These are phyloP conservation scores for Thunnus thynnus DNA, from an alignment of 2,113 vertebrate genomes.

Conservation along the genomic window DNA sequence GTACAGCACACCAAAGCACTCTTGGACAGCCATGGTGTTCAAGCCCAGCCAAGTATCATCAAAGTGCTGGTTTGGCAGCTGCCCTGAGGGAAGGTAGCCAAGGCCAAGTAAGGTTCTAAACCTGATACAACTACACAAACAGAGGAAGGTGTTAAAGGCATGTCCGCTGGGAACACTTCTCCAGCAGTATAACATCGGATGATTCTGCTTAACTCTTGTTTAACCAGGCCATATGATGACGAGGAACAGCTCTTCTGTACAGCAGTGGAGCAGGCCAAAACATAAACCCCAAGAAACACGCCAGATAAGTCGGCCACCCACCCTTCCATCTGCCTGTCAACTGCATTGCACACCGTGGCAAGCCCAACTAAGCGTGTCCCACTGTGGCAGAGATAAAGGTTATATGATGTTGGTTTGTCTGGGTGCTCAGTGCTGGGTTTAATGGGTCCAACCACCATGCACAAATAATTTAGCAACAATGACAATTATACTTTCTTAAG, in stretches of 20 bases:
- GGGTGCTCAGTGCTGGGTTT: too few relatives aligned
- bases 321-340: not conserved
- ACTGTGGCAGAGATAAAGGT: not conserved
- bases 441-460: not conserved
- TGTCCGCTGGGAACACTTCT: slow-evolving; percentile 16
- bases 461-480: not conserved
- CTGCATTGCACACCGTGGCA: not conserved
- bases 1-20: slow-evolving; percentile 68
- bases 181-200: not conserved
- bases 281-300: not conserved
- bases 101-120: slow-evolving; percentile 64
- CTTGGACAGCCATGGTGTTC: slow-evolving; percentile 40
- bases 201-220: slow-evolving; percentile 19
- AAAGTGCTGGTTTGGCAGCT: slow-evolving; percentile 74
- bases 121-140: slow-evolving; percentile 64
- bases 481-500: too few relatives aligned
- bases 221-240: not conserved
- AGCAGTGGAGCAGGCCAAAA: not conserved
- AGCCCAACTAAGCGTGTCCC: not conserved
- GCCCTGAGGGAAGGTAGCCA: slow-evolving; percentile 62
- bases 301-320: not conserved
- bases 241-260: not conserved
- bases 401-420: not conserved
- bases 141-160: slow-evolving; percentile 56
- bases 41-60: slow-evolving; percentile 60